Percentiles rank a stretch among this genome's conserved stretches.
Conservation (phyloP, 2,113 vertebrate genomes). For the Irena cyanogastra region DNA sequence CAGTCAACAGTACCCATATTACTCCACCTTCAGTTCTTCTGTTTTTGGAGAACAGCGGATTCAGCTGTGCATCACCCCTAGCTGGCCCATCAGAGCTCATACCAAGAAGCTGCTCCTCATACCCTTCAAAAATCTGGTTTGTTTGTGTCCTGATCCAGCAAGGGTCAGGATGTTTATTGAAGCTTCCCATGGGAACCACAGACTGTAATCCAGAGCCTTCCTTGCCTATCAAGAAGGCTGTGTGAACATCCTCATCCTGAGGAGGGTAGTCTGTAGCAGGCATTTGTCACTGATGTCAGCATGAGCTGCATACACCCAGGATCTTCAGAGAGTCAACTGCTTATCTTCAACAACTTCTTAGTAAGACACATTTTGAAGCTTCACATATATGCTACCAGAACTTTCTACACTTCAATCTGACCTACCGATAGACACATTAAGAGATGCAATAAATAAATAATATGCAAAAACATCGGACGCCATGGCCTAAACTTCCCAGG, state of each 20-base stretch:
- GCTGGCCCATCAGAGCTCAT: not conserved
- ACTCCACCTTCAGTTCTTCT: not conserved
- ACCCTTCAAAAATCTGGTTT: not conserved
- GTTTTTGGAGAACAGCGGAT: not conserved
- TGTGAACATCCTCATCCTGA: not conserved
- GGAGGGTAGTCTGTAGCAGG: not conserved
- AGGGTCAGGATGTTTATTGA: not conserved
- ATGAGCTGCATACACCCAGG: not conserved
- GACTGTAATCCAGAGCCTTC: not conserved
- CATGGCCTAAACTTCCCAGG: not conserved
- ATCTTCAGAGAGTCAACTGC: not conserved
- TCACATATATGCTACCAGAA: not conserved
- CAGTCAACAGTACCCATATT: not conserved
- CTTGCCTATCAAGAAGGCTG: not conserved
- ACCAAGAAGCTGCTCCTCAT: not conserved
- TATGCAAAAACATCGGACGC: not conserved
- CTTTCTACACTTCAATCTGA: not conserved
- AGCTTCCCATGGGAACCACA: not conserved
- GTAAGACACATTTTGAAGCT: not conserved
- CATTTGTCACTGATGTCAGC: not conserved
- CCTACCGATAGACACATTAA: not conserved
- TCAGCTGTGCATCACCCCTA: not conserved
- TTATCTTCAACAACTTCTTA: not conserved
- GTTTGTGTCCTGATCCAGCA: not conserved
- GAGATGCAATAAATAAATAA: not conserved